Evolutionary conservation across 2,113 vertebrate species (phyloP).

Genomic region (Amia ocellicauda): DNA sequence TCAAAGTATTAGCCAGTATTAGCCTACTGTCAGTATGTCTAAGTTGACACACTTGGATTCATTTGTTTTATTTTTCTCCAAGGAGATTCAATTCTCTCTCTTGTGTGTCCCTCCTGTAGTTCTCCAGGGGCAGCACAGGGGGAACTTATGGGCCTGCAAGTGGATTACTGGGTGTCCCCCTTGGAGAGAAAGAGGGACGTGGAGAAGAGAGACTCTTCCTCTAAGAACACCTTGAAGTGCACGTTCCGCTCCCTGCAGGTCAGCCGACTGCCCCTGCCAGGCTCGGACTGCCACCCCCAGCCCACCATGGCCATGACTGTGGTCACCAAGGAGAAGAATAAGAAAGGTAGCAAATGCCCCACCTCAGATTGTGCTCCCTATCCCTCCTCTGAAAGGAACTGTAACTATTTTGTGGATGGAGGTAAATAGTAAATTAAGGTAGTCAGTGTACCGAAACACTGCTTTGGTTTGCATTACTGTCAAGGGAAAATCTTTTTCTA

Average conservation of each 20-base stretch:
- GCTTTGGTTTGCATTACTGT: too few species aligned
- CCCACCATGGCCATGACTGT: constrained; percentile 95
- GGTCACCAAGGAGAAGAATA: constrained; percentile 97
- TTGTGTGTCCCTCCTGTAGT: too few species aligned
- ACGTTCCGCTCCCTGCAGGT: constrained; percentile 98
- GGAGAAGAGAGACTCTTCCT: constrained; percentile 83
- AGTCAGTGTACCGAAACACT: too few species aligned
- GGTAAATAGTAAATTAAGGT: not conserved
- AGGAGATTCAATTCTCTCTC: too few species aligned
- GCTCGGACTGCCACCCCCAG: constrained; percentile 66
- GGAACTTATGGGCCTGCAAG: constrained; percentile 95
- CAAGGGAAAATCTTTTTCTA: too few species aligned
- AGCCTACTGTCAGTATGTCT: too few species aligned
- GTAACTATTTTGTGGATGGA: not conserved
- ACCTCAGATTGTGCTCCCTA: too few species aligned
- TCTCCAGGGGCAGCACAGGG: constrained; percentile 47
- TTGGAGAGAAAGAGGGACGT: constrained; percentile 84
- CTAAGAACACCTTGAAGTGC: constrained; percentile 96
- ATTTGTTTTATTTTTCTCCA: too few species aligned
- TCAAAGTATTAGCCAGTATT: too few species aligned
- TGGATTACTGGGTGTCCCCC: constrained; percentile 93
- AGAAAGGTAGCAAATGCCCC: constrained; percentile 92
- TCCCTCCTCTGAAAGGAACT: too few species aligned
- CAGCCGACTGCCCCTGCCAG: constrained; percentile 84
- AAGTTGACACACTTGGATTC: too few species aligned